Evolutionary conservation across 2,113 vertebrate genomes (phyloP), one percentile per base, ranked within the genome.

Genomic region (Zingel zingel): DNA sequence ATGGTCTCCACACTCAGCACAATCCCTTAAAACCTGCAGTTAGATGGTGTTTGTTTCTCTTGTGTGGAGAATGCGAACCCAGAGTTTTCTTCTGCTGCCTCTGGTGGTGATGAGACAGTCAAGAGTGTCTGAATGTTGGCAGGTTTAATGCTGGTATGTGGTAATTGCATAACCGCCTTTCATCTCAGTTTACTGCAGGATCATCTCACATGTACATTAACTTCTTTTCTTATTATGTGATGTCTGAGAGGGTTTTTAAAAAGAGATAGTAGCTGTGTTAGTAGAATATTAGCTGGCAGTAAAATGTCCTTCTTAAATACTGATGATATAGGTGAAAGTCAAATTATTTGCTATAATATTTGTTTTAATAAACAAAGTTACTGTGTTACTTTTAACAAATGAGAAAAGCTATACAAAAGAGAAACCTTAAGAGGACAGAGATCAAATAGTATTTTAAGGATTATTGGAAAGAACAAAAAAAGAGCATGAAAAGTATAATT

Each of bases 171-270:
- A 59, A 62, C 72, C 5, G 3, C 6, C 30, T 58, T 16, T 43
- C 2, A 56, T 76, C 81, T 2, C 72, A 25, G 25, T 68, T 74
- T 43, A 15, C 68, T 0, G 45, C 63, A 69, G 79, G 19, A 73
- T 82, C 71, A 39, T 65, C 67, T 68, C 82, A 68, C 58, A 69
- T 45, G 56, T 69, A 48, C 16, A 54, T 53, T 47, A 23, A 61
- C 81, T 76, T 72, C 30, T 85, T 77, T 48, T 61, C 51, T n/a
- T 2, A 45, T 73, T 21, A 71, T 63, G 72, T 69, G 21, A 78
- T 19, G 76, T 87, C 79, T 71, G 73, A 62, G 62, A 12, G 21
- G 33, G 7, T 25, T 53, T 23, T 27, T 45, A 53, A 33, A 86
- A 77, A 61, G 72, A 76, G 64, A 47, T 16, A 69, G 47, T 6